These are phyloP conservation scores for Lucilia sericata DNA, from an alignment of 1,140 invertebrate genomes.

Conservation along the genomic window DNA sequence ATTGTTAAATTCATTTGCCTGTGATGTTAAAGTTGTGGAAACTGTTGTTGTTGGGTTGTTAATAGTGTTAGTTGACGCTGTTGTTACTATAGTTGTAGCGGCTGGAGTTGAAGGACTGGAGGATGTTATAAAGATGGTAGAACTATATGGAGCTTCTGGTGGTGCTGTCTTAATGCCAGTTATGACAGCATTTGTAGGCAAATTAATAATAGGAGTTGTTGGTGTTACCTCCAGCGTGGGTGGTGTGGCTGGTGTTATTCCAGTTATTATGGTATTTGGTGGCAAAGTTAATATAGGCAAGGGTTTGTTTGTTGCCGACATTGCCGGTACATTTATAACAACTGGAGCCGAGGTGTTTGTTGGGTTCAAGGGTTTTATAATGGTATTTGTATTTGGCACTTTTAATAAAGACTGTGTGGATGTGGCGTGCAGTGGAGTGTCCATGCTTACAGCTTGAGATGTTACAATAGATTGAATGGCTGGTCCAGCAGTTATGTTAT, in stretches of 20 bases:
- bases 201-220: not conserved
- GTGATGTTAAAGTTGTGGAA: not conserved
- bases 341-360: not conserved
- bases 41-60: not conserved
- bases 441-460: not conserved
- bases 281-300: slow-evolving; percentile 14
- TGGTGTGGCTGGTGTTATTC: not conserved
- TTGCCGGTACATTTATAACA: not conserved
- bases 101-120: not conserved
- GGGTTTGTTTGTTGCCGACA: not conserved
- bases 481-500: too few relatives aligned
- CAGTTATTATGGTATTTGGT: slow-evolving; percentile 13
- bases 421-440: not conserved
- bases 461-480: not conserved
- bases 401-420: not conserved
- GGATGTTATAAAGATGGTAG: slow-evolving; percentile 38
- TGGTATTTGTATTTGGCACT: not conserved
- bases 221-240: not conserved
- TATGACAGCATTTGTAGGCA: slow-evolving; percentile 41
- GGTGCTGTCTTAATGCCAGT: slow-evolving; percentile 32
- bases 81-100: not conserved
- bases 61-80: not conserved
- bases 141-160: slow-evolving; percentile 37
- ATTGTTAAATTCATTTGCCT: not conserved
- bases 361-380: not conserved